A percentile compares a stretch with the other conserved stretches of the same genome.
Evolutionary conservation across 2,113 vertebrate genomes (phyloP).

Genomic region (Syngnathus floridae): DNA sequence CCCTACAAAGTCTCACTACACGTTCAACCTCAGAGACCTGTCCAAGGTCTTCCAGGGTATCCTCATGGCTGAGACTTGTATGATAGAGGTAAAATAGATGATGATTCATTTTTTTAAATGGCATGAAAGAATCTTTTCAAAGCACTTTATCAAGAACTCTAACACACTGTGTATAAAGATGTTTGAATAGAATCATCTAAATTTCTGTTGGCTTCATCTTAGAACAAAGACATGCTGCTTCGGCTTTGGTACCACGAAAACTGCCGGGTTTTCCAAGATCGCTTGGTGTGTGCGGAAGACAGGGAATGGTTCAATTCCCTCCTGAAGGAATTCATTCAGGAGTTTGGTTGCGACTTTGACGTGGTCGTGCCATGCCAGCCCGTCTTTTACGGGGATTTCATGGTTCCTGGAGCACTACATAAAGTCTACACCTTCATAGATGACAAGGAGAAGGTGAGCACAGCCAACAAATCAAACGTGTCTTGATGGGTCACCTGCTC

Average conservation of each 20-base stretch:
- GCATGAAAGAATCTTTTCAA: no score
- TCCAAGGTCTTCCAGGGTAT: conserved; percentile 94
- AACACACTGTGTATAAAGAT: neutral
- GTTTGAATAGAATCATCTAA: neutral
- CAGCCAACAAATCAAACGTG: neutral
- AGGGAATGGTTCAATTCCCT: conserved; percentile 78
- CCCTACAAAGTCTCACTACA: conserved; percentile 88
- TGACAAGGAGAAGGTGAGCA: conserved; percentile 73
- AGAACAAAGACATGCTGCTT: conserved; percentile 78
- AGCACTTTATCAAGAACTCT: neutral
- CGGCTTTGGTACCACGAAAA: conserved; percentile 88
- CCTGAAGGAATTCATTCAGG: conserved; percentile 70
- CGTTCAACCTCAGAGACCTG: conserved; percentile 89
- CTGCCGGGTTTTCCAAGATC: conserved; percentile 85
- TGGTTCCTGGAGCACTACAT: conserved; percentile 67
- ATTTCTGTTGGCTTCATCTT: conserved; percentile 9
- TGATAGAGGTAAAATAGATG: conserved; percentile 62
- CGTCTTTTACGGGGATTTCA: conserved; percentile 87
- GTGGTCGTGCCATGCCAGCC: conserved; percentile 75
- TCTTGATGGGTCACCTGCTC: neutral
- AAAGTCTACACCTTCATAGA: conserved; percentile 77
- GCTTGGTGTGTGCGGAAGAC: conserved; percentile 80
- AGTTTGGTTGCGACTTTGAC: conserved; percentile 71
- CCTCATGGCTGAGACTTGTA: conserved; percentile 80
- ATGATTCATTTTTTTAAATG: no score